Conservation (phyloP, 2,113 vertebrate species). For the Phyllostomus hastatus region DNA sequence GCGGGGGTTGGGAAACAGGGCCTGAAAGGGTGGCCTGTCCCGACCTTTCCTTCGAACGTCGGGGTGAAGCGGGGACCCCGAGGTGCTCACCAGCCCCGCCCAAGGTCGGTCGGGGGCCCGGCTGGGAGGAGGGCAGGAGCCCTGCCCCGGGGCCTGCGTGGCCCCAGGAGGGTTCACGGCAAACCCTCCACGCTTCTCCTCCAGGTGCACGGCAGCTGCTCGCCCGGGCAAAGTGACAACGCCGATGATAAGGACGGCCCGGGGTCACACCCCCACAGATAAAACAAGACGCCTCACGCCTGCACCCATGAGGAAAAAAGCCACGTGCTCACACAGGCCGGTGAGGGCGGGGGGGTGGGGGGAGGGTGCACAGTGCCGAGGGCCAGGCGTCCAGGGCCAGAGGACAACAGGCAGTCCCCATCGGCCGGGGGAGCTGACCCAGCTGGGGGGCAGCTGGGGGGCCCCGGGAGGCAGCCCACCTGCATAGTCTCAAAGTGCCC, state of each 20-base stretch:
- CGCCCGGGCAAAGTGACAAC: background rate
- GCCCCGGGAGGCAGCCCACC: no score
- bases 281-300: background rate
- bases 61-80: rapidly evolving
- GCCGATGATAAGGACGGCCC: background rate
- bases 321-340: background rate
- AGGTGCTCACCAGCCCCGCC: background rate
- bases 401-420: rapidly evolving
- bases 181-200: background rate
- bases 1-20: no score
- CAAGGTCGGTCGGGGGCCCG: rapidly evolving
- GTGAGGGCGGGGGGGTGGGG: rapidly evolving
- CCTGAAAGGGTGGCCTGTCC: background rate
- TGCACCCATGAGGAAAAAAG: background rate
- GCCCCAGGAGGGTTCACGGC: background rate
- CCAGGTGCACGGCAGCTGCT: background rate
- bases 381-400: rapidly evolving
- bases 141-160: background rate
- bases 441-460: no score
- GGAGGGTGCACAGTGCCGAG: background rate
- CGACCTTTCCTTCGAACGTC: background rate
- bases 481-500: rapidly evolving
- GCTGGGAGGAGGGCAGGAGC: background rate
- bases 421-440: rapidly evolving
- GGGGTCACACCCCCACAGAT: background rate